These are phyloP conservation scores for Paramormyrops kingsleyae DNA, from an alignment of 2,113 vertebrate genomes.

Conservation along the genomic window DNA sequence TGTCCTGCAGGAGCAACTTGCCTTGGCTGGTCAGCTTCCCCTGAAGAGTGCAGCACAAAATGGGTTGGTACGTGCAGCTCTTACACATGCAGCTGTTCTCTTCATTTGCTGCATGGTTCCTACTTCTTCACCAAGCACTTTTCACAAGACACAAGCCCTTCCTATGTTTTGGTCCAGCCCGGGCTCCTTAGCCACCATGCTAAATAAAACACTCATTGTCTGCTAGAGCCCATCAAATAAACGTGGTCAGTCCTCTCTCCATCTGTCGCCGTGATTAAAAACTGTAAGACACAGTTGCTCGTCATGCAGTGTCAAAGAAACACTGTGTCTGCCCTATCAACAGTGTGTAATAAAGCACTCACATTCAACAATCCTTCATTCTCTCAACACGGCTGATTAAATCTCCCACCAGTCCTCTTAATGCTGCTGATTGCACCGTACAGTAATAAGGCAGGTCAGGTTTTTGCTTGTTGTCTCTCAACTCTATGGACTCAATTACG, in stretches of 20 bases:
- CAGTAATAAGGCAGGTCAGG: not conserved
- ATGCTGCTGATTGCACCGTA: not conserved
- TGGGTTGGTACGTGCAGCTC: not conserved
- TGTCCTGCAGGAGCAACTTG: slow-evolving; percentile 96
- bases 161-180: not conserved
- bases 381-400: not conserved
- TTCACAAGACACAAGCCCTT: not conserved
- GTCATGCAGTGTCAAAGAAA: not conserved
- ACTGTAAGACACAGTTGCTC: not conserved
- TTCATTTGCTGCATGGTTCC: not conserved
- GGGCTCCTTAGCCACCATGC: not conserved
- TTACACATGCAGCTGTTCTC: not conserved
- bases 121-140: not conserved
- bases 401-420: not conserved
- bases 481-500: not conserved
- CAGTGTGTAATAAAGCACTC: not conserved
- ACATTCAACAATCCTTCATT: not conserved
- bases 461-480: not conserved
- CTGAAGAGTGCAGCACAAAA: slow-evolving; percentile 47
- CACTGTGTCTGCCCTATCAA: not conserved
- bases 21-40: slow-evolving; percentile 93
- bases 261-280: not conserved
- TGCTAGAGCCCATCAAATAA: not conserved
- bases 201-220: not conserved
- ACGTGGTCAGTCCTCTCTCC: not conserved